Conservation (phyloP, 23 tunicate species). For the Trididemnum clinides region DNA sequence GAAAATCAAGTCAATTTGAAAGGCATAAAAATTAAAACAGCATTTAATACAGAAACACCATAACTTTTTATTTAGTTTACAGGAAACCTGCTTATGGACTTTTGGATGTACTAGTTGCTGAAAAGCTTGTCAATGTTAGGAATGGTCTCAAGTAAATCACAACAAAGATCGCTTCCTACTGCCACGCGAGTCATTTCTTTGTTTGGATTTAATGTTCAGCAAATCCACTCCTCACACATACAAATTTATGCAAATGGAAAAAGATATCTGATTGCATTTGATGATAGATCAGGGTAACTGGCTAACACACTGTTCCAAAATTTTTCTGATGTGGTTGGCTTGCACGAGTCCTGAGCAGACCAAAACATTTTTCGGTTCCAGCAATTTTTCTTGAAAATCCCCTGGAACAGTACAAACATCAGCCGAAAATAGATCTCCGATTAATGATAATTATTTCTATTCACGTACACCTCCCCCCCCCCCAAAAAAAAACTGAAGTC, state of each 20-base stretch:
- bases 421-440: neutral
- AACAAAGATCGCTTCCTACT: constrained; percentile 2
- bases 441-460: neutral
- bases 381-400: constrained; percentile 7
- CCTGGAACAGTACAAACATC: neutral
- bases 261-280: constrained; percentile 15
- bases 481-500: neutral
- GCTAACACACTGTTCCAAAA: neutral
- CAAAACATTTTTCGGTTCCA: constrained; percentile 14
- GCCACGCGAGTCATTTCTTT: neutral
- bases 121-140: neutral
- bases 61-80: too few relatives aligned
- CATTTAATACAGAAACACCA: too few relatives aligned
- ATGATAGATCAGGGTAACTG: constrained; percentile 5
- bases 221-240: neutral
- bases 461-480: constrained; percentile 2
- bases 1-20: too few relatives aligned
- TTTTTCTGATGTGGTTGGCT: constrained; percentile 24
- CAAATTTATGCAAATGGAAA: constrained; percentile 11
- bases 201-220: constrained; percentile 4
- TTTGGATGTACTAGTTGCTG: neutral
- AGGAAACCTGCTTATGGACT: too few relatives aligned
- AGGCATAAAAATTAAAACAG: too few relatives aligned
- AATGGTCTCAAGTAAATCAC: neutral
- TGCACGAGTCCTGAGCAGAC: neutral